A percentile compares a stretch with the other conserved stretches of the same genome.
Evolutionary conservation across 2,888 invertebrate genomes (phyloP).

Genomic region (Erpobdella octoculata): DNA sequence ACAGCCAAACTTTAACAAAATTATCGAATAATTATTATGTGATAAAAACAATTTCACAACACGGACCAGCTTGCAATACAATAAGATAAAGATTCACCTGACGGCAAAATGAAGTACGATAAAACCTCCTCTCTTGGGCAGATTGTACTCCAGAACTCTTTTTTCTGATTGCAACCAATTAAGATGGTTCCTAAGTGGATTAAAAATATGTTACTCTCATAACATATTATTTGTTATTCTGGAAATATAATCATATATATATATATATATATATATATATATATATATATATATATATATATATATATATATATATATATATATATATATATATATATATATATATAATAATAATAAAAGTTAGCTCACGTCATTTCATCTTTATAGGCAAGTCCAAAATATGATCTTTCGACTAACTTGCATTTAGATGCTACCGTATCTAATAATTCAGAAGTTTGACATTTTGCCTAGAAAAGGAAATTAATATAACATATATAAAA

Average conservation of each 20-base stretch:
- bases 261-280: no score
- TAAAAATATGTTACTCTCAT: background rate
- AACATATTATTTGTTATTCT: no score
- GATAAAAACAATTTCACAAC: no score
- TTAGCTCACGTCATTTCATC: background rate
- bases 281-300: no score
- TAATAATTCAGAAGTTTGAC: background rate
- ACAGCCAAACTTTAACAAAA: background rate
- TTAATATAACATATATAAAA: background rate
- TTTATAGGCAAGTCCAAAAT: constrained; percentile 9
- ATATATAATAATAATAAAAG: background rate
- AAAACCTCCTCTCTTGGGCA: constrained; percentile 49
- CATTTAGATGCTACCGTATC: constrained; percentile 13
- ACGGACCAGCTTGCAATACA: no score
- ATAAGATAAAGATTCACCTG: constrained; percentile 42
- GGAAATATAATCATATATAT: no score
- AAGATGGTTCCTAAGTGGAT: constrained; percentile 49
- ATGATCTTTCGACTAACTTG: background rate
- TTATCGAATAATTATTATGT: background rate
- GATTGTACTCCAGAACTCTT: constrained; percentile 56
- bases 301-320: no score
- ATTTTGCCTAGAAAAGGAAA: background rate
- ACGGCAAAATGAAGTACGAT: constrained; percentile 53
- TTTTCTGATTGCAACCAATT: constrained; percentile 56
- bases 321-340: no score